These are phyloP conservation scores for Actenoides lindsayi DNA, from an alignment of 2,113 vertebrate species.

Conservation along the genomic window DNA sequence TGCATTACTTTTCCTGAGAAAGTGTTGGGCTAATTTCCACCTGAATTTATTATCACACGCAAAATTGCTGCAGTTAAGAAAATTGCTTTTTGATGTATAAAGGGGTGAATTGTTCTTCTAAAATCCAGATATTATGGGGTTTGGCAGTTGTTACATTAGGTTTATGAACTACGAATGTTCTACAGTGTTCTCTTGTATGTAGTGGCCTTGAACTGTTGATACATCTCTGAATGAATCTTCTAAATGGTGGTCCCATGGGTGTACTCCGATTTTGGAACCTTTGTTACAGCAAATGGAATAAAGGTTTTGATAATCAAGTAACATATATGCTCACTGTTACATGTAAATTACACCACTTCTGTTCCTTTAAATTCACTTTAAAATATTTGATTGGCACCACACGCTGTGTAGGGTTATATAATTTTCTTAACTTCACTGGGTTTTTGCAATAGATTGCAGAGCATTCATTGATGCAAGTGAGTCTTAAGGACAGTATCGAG, in stretches of 20 bases:
- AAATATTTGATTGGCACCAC: background rate
- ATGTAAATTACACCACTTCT: background rate
- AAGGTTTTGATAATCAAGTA: conserved; percentile 10
- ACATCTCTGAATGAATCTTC: conserved; percentile 11
- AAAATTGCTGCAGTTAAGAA: conserved; percentile 55
- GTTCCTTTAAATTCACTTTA: background rate
- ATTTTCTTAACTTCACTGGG: background rate
- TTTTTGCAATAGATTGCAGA: background rate
- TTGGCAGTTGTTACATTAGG: conserved; percentile 10
- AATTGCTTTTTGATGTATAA: conserved; percentile 51
- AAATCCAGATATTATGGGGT: background rate
- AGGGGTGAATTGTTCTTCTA: conserved; percentile 51
- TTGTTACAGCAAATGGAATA: conserved; percentile 32
- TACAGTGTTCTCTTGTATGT: conserved; percentile 23
- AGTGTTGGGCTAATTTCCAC: background rate
- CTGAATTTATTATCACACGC: background rate
- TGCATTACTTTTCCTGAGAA: background rate
- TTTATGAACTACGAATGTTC: conserved; percentile 49
- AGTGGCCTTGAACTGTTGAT: background rate
- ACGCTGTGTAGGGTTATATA: background rate
- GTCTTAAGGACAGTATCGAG: background rate
- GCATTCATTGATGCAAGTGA: background rate
- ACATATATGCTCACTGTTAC: background rate
- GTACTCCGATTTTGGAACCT: background rate
- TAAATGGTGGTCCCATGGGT: background rate